These are phyloP conservation scores for Epinephelus awoara DNA, from an alignment of 2,797 vertebrate species.

Conservation along the genomic window DNA sequence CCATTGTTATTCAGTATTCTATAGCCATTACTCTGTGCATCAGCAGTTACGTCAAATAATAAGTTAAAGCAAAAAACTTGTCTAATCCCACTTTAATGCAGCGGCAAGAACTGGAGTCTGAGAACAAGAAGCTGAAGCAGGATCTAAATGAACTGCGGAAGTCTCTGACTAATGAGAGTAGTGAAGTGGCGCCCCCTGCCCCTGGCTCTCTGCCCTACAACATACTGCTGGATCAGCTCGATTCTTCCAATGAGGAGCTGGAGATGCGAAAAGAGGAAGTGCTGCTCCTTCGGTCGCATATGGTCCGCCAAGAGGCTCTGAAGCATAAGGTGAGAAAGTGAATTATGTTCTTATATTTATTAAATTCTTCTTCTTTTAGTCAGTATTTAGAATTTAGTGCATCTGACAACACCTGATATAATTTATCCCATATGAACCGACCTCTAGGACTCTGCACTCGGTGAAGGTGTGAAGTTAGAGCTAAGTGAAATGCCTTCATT, in stretches of 20 bases:
- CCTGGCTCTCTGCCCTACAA: slow-evolving; percentile 91
- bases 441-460: slow-evolving; percentile 71
- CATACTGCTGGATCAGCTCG: slow-evolving; percentile 93
- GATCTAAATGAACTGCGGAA: slow-evolving; percentile 92
- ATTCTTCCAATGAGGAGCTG: slow-evolving; percentile 93
- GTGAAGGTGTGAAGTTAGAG: slow-evolving; percentile 74
- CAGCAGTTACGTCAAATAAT: too few species aligned
- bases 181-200: slow-evolving; percentile 82
- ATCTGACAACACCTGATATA: neutral
- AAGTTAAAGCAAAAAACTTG: too few species aligned
- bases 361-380: neutral
- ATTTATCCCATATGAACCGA: neutral
- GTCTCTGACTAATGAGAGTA: slow-evolving; percentile 87
- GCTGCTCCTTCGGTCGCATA: slow-evolving; percentile 94
- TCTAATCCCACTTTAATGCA: slow-evolving; percentile 56
- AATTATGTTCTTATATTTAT: neutral
- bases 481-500: slow-evolving; percentile 68
- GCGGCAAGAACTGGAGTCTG: slow-evolving; percentile 96
- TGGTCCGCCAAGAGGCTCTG: slow-evolving; percentile 94
- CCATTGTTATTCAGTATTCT: too few species aligned
- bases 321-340: slow-evolving; percentile 89
- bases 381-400: neutral
- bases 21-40: too few species aligned
- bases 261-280: slow-evolving; percentile 97
- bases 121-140: slow-evolving; percentile 96